These are phyloP conservation scores for Papilio demoleus DNA, from an alignment of 2,888 invertebrate genomes.

Conservation along the genomic window DNA sequence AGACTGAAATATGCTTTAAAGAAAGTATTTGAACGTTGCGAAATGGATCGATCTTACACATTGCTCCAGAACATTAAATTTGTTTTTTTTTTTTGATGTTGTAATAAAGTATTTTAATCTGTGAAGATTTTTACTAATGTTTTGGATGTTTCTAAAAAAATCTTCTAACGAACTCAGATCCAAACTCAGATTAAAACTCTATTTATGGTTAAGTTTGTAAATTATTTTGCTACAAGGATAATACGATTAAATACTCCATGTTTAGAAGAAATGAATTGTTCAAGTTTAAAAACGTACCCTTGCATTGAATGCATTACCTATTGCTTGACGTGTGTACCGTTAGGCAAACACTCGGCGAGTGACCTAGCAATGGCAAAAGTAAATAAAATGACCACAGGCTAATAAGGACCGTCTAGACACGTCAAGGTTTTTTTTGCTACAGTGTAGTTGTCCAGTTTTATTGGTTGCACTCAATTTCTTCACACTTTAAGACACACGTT, in stretches of 20 bases:
- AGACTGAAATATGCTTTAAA: slow-evolving; percentile 22
- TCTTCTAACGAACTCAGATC: too few relatives aligned
- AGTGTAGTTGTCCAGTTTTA: slow-evolving; percentile 1
- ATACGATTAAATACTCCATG: background rate
- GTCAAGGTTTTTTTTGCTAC: slow-evolving; percentile 43
- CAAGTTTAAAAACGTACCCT: background rate
- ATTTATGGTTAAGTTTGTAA: background rate
- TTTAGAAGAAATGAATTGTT: background rate
- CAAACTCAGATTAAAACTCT: background rate
- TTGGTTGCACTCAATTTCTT: slow-evolving; percentile 18
- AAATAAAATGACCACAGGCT: slow-evolving; percentile 29
- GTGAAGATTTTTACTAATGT: too few relatives aligned
- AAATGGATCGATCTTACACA: background rate
- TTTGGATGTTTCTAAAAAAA: too few relatives aligned
- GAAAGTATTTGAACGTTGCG: slow-evolving; percentile 18
- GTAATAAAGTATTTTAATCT: background rate
- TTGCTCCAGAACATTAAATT: background rate
- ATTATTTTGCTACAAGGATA: background rate
- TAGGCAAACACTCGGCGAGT: slow-evolving; percentile 46
- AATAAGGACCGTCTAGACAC: slow-evolving; percentile 49
- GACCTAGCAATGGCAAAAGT: slow-evolving; percentile 42
- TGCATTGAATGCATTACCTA: slow-evolving; percentile 48
- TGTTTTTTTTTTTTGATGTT: background rate
- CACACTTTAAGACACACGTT: background rate
- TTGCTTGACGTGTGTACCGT: slow-evolving; percentile 48